Evolutionary conservation across 2,888 invertebrate genomes (phyloP), one percentile per base, ranked within the genome.

Genomic region (Rhyacophila evoluta): DNA sequence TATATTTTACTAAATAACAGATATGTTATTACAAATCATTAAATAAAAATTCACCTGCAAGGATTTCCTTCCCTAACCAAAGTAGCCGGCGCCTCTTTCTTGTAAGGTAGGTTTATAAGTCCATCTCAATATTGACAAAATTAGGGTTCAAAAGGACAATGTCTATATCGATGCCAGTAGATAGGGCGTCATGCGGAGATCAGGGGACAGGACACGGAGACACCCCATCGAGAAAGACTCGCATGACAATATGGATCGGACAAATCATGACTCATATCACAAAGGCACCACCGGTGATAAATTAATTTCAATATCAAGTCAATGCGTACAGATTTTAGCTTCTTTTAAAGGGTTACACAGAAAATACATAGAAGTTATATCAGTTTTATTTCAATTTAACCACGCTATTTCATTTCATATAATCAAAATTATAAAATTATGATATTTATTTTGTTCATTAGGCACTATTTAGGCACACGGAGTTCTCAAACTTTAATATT

Each of bases 191-290:
- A 72, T 75, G 75, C 73, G 29, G 81, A 25, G 78, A 27, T 39
- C 72, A 37, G 33, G 36, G 68, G 73, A 37, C 69, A n/a, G 74
- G 72, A 15, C 72, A 55, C 27, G 78, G 33, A 33, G 75, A 27
- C 74, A 67, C 55, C 81, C 74, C 36, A 74, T 36, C 55, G 75
- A 67, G 75, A 36, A 27, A 37, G 38, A 19, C 72, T 33, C 74
- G 41, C 73, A 70, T 74, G 75, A 78, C 76, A 81, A 77, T 72
- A 55, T 68, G 28, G 67, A 74, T 67, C 81, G 78, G 75, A 81
- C 78, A 81, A 81, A 78, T 81, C 78, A 80, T 78, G 75, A 78
- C 71, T 80, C 80, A 80, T 74, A 80, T 67, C 72, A 74, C 41
- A 74, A 74, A 71, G 74, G 73, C 74, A 80, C 55, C 79, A 68